phyloP scores from a whole-genome alignment of 2,888 invertebrate genomes.

The Thalpophila matura region DNA sequence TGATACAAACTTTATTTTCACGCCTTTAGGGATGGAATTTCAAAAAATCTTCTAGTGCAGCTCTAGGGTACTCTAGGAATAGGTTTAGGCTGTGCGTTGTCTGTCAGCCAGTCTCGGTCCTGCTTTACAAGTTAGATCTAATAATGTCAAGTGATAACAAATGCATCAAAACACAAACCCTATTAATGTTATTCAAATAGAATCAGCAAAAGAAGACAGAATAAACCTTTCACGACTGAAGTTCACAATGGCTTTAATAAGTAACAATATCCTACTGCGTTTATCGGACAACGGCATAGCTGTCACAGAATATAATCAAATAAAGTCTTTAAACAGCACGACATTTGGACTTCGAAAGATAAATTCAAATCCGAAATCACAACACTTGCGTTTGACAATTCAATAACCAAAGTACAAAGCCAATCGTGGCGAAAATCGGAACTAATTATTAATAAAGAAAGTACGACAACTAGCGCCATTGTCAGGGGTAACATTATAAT shows the following conservation, averaged over 20 bases:
- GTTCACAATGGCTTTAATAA: no score
- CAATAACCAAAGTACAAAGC: conserved; percentile 35
- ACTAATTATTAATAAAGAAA: conserved; percentile 47
- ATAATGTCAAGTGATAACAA: no score
- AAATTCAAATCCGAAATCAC: conserved; percentile 45
- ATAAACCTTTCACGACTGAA: not conserved
- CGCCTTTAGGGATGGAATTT: no score
- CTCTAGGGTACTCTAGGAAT: no score
- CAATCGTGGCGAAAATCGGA: conserved; percentile 41
- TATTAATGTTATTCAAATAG: not conserved
- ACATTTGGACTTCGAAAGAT: conserved; percentile 45
- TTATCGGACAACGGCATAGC: conserved; percentile 28
- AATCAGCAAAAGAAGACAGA: not conserved
- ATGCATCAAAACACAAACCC: no score
- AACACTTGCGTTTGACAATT: conserved; percentile 51
- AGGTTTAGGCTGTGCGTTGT: no score
- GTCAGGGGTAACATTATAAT: conserved; percentile 63
- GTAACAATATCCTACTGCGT: not conserved
- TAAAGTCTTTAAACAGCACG: conserved; percentile 30
- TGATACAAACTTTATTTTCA: no score
- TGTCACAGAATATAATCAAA: conserved; percentile 43
- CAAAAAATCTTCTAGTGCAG: no score
- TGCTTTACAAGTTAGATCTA: no score
- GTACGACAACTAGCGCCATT: conserved; percentile 54
- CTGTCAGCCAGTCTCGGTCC: no score